A percentile compares a stretch with the other conserved stretches of the same genome.
Evolutionary conservation across 2,888 invertebrate genomes (phyloP).

Genomic region (Dolomedes plantarius): DNA sequence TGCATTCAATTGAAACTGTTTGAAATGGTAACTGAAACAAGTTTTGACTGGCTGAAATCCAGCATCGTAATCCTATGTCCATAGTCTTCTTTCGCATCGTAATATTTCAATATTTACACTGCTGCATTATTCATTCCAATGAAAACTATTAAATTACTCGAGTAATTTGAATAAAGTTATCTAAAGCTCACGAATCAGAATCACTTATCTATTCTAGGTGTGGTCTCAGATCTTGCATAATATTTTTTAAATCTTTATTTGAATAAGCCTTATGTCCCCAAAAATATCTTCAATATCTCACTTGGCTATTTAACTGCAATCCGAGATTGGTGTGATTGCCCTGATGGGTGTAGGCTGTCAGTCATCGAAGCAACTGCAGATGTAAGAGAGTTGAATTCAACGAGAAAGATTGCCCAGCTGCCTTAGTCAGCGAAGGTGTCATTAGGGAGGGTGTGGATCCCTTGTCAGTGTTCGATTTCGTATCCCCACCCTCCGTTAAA

Average conservation of each 20-base stretch:
- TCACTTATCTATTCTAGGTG: not conserved
- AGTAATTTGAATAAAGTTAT: not conserved
- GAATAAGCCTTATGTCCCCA: not conserved
- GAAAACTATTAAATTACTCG: no score
- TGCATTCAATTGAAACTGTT: no score
- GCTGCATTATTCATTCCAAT: no score
- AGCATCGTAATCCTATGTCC: no score
- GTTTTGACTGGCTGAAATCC: no score
- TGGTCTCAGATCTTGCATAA: not conserved
- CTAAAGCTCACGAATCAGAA: not conserved
- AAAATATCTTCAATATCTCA: not conserved
- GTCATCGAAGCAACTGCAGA: slow-evolving; percentile 7
- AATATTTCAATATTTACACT: no score
- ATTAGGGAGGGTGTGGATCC: slow-evolving; percentile 57
- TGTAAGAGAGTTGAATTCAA: slow-evolving; percentile 24
- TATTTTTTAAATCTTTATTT: not conserved
- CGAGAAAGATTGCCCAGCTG: slow-evolving; percentile 23
- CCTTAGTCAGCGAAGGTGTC: slow-evolving; percentile 36
- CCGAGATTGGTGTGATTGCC: not conserved
- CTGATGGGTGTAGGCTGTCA: slow-evolving; percentile 47
- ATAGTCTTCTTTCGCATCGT: no score
- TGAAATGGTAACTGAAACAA: no score
- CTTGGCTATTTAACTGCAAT: not conserved
- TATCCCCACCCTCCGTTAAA: slow-evolving; percentile 50
- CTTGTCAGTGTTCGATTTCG: slow-evolving; percentile 41